Evolutionary conservation across 1,140 invertebrate genomes (phyloP).

Genomic region (Colletes latitarsis): DNA sequence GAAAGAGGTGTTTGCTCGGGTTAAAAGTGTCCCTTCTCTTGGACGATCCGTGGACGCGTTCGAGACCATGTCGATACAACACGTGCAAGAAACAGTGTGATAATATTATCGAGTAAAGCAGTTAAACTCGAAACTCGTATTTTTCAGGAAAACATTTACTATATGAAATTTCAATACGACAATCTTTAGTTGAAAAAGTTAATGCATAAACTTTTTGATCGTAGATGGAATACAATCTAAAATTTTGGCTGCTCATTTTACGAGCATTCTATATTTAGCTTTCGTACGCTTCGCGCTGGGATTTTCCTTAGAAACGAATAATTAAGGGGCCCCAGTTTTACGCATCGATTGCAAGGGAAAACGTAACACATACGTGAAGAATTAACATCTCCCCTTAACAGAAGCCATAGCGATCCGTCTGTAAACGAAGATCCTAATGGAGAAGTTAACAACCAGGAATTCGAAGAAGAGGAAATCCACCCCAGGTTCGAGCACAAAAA

Average conservation of each 20-base stretch:
- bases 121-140: no score
- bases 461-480: conserved; percentile 45
- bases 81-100: no score
- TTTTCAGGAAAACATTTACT: no score
- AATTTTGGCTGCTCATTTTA: no score
- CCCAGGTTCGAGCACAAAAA: conserved; percentile 24
- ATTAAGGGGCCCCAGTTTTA: not conserved
- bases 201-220: no score
- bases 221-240: no score
- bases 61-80: not conserved
- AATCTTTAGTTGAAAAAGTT: no score
- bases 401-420: conserved; percentile 25
- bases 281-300: not conserved
- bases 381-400: not conserved
- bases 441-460: conserved; percentile 50
- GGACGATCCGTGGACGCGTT: not conserved
- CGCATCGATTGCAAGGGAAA: not conserved
- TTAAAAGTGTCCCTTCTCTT: conserved; percentile 9
- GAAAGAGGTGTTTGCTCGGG: conserved; percentile 16
- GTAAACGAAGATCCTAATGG: conserved; percentile 56
- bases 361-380: not conserved
- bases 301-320: no score
- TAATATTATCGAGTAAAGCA: no score
- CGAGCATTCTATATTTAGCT: no score
- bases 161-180: no score